phyloP scores from a whole-genome alignment of 2,113 vertebrate genomes.

The Perca flavescens region DNA sequence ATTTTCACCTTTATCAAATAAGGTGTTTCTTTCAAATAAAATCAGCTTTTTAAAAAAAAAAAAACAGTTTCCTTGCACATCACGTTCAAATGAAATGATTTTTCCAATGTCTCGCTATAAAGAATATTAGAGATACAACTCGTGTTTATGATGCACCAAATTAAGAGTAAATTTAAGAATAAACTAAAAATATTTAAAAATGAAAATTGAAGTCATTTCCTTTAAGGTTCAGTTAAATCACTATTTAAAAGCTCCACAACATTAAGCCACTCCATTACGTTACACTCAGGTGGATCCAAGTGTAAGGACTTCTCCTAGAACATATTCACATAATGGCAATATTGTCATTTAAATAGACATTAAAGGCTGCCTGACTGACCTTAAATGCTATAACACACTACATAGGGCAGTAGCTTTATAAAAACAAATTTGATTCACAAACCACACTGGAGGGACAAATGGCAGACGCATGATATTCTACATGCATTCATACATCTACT shows the following conservation, averaged over 20 bases:
- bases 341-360: constrained; percentile 13
- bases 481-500: no score
- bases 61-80: not conserved
- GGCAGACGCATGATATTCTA: constrained; percentile 2
- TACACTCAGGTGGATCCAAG: not conserved
- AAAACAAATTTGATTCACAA: not conserved
- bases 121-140: not conserved
- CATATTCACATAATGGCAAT: not conserved
- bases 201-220: not conserved
- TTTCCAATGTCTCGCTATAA: not conserved
- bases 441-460: not conserved
- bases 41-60: not conserved
- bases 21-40: not conserved
- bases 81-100: not conserved
- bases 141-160: not conserved
- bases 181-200: not conserved
- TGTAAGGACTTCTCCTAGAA: not conserved
- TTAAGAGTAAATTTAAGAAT: not conserved
- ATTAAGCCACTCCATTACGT: not conserved
- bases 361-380: not conserved
- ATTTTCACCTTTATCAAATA: constrained; percentile 1
- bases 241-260: not conserved
- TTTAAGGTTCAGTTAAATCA: not conserved
- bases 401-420: not conserved
- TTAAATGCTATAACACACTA: not conserved